Conservation (phyloP, 53 echinoderm and acorn worm species). For the Stichopus horrens region DNA sequence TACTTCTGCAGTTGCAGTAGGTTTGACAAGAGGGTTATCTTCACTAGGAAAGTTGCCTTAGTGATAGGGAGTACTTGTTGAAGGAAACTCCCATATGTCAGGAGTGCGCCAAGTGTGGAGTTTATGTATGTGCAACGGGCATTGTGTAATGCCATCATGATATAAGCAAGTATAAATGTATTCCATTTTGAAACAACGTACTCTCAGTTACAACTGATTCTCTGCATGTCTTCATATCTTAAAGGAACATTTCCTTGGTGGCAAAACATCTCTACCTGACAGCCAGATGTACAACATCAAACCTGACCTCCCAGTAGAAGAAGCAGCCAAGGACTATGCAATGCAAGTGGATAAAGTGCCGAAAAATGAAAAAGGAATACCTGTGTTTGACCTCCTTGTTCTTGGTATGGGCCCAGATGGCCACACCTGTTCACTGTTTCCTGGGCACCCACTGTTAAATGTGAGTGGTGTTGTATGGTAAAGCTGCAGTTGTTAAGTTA, state of each 20-base stretch:
- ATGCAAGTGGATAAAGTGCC: slow-evolving; percentile 58
- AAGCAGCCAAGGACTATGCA: slow-evolving; percentile 95
- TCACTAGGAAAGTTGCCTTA: too few species aligned
- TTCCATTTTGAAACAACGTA: too few species aligned
- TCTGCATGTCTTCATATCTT: not conserved
- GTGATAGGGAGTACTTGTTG: too few species aligned
- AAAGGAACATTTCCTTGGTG: slow-evolving; percentile 72
- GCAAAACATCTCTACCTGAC: slow-evolving; percentile 81
- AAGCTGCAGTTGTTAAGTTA: not conserved
- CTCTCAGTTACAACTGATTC: too few species aligned
- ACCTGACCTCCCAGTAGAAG: slow-evolving; percentile 70
- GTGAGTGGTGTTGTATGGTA: slow-evolving; percentile 30
- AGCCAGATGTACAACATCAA: slow-evolving; percentile 84
- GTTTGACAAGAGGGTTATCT: too few species aligned
- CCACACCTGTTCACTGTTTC: slow-evolving; percentile 97
- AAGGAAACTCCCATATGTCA: too few species aligned
- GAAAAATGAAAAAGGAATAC: slow-evolving; percentile 49
- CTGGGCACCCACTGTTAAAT: slow-evolving; percentile 83
- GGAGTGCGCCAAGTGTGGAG: not conserved
- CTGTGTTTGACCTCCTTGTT: slow-evolving; percentile 93
- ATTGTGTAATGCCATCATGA: too few species aligned
- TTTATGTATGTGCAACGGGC: not conserved
- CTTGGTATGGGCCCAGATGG: slow-evolving; percentile 99
- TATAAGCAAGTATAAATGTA: too few species aligned
- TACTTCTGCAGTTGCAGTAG: too few species aligned